A percentile compares a stretch with the other conserved stretches of the same genome.
Conservation (phyloP, 2,113 vertebrate genomes). For the Phasianus colchicus region DNA sequence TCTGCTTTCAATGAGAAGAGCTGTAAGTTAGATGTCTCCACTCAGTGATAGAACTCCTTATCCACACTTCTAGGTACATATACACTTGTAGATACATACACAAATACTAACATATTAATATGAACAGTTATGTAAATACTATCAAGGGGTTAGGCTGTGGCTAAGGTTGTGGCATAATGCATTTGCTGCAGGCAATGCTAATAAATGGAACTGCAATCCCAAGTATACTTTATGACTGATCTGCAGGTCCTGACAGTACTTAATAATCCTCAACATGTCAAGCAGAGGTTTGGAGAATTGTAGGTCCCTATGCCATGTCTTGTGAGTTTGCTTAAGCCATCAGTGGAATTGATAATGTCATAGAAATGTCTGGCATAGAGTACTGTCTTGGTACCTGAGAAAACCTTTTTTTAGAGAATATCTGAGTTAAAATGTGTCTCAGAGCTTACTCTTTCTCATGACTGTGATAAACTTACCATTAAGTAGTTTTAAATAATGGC, state of each 20-base stretch:
- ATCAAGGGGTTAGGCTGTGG: background rate
- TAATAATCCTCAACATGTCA: background rate
- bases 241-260: background rate
- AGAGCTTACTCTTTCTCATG: background rate
- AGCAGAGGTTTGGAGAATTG: background rate
- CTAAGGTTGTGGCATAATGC: background rate
- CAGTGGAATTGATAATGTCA: background rate
- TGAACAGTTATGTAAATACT: background rate
- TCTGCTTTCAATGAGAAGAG: background rate
- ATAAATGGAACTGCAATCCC: background rate
- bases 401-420: background rate
- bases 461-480: background rate
- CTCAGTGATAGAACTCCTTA: background rate
- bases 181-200: background rate
- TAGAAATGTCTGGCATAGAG: background rate
- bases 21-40: background rate
- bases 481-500: background rate
- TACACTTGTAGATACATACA: background rate
- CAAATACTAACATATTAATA: background rate
- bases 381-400: background rate
- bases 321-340: background rate
- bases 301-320: fast-evolving
- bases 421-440: background rate
- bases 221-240: background rate
- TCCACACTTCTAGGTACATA: background rate